Percentiles rank a stretch among this genome's conserved stretches.
Conservation (phyloP, 2,888 invertebrate genomes). For the Drosophila multiciliata region DNA sequence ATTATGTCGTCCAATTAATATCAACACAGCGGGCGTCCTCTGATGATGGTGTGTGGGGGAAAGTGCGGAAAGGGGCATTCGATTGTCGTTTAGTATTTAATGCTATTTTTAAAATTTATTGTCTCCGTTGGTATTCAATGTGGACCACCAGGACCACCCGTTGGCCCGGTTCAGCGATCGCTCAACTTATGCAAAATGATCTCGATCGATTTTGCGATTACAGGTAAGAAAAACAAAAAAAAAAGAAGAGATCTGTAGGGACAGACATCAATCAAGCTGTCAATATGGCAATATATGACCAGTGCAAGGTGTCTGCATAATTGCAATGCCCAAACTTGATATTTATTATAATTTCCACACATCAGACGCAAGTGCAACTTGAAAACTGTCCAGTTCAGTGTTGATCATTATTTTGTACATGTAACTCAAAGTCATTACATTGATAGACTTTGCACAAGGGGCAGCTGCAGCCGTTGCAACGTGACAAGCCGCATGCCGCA, state of each 20-base stretch:
- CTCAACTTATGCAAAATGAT: conserved; percentile 58
- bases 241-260: conserved; percentile 38
- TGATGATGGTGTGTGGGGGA: conserved; percentile 23
- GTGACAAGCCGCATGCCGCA: conserved; percentile 52
- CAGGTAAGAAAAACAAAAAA: conserved; percentile 21
- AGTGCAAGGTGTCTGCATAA: conserved; percentile 74
- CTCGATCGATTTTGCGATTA: conserved; percentile 56
- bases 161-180: conserved; percentile 40
- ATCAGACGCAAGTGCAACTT: conserved; percentile 39
- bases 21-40: conserved; percentile 78
- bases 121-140: conserved; percentile 63
- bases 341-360: conserved; percentile 80
- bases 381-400: conserved; percentile 31
- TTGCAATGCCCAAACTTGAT: conserved; percentile 64
- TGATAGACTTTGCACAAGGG: conserved; percentile 66
- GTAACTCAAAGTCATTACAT: conserved; percentile 64
- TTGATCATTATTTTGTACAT: conserved; percentile 46
- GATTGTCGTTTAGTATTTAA: conserved; percentile 49
- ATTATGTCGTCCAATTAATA: conserved; percentile 85
- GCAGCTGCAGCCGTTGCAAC: conserved; percentile 46
- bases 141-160: conserved; percentile 64
- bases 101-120: conserved; percentile 75
- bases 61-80: not conserved
- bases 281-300: conserved; percentile 65
- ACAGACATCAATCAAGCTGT: conserved; percentile 72